These are phyloP conservation scores for Oasisia sp. DNA, from an alignment of 2,888 invertebrate genomes.

Conservation along the genomic window DNA sequence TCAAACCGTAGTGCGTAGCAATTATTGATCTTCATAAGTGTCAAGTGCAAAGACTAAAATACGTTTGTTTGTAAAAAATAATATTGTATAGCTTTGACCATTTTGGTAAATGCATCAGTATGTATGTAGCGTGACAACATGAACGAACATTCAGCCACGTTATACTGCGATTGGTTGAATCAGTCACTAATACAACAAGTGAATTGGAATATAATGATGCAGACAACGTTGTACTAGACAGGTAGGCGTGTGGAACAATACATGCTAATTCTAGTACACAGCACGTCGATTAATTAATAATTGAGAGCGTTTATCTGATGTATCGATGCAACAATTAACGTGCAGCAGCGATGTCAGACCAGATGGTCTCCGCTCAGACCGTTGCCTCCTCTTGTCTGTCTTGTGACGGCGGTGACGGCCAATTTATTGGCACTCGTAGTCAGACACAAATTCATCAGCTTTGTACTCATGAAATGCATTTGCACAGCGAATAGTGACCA, in stretches of 20 bases:
- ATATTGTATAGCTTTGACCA: not conserved
- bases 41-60: not conserved
- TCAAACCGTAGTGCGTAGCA: not conserved
- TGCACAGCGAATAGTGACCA: no score
- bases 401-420: not conserved
- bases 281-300: not conserved
- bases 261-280: not conserved
- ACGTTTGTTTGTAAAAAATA: not conserved
- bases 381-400: not conserved
- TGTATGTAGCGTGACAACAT: not conserved
- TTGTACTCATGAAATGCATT: not conserved
- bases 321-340: not conserved
- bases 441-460: not conserved
- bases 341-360: not conserved
- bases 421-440: not conserved
- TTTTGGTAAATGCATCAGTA: not conserved
- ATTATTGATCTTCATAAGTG: not conserved
- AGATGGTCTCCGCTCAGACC: not conserved
- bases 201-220: not conserved
- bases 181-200: not conserved
- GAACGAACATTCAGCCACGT: not conserved
- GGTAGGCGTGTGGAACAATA: not conserved
- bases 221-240: not conserved
- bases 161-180: not conserved
- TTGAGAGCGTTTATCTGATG: not conserved